phyloP scores from a whole-genome alignment of 2,888 invertebrate species.

The Tinea pellionella region DNA sequence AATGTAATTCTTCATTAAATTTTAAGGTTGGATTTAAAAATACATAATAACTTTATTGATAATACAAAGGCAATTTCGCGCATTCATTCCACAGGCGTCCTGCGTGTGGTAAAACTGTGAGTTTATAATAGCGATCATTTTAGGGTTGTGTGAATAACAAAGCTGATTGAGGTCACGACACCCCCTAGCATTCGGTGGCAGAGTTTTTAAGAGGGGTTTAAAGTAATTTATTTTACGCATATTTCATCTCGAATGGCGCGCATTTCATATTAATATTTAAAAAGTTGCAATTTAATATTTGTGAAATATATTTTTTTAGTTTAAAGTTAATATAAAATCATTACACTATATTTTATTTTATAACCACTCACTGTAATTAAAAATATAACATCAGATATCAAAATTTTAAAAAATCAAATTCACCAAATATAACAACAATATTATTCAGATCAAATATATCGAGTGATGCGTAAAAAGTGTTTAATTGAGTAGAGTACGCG shows the following conservation, averaged over 20 bases:
- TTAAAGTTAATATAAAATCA: not conserved
- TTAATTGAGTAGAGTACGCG: slow-evolving; percentile 50
- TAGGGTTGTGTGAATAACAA: not conserved
- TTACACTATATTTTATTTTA: not conserved
- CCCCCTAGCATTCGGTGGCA: not conserved
- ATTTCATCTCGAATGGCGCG: not conserved
- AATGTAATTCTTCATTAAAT: too few relatives aligned
- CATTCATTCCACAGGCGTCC: not conserved
- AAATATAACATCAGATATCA: not conserved
- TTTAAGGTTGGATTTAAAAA: too few relatives aligned
- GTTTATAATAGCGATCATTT: not conserved
- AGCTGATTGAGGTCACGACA: not conserved
- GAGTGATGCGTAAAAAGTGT: slow-evolving; percentile 53
- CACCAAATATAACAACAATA: slow-evolving; percentile 5
- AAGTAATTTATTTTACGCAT: not conserved
- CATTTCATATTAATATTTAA: not conserved
- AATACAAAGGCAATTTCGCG: not conserved
- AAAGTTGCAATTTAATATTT: not conserved
- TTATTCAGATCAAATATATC: slow-evolving; percentile 10
- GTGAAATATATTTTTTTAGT: not conserved
- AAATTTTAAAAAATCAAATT: not conserved
- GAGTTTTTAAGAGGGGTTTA: not conserved
- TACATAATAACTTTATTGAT: not conserved
- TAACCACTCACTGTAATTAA: not conserved
- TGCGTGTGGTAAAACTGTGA: not conserved